phyloP scores from a whole-genome alignment of 2,888 invertebrate genomes.

The Eurois occulta region DNA sequence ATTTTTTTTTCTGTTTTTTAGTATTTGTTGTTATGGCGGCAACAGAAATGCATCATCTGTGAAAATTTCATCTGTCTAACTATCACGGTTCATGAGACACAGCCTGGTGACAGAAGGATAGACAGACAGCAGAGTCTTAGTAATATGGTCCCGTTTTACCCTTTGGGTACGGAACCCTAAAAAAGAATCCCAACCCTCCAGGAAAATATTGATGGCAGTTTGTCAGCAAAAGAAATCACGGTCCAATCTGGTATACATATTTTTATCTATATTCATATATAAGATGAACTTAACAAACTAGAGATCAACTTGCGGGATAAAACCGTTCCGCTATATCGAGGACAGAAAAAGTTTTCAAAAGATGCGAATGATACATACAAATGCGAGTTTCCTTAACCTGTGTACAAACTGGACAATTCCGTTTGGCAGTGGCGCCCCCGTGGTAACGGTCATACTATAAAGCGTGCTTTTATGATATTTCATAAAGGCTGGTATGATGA shows the following conservation, averaged over 20 bases:
- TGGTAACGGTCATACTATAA: too few species aligned
- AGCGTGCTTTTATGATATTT: too few species aligned
- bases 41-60: too few species aligned
- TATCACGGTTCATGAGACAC: too few species aligned
- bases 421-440: not conserved
- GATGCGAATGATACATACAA: conserved; percentile 53
- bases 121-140: too few species aligned
- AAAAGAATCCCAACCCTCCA: not conserved
- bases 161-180: too few species aligned
- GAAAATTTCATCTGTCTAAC: too few species aligned
- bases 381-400: conserved; percentile 26
- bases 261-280: not conserved
- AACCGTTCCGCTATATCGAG: conserved; percentile 27
- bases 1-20: too few species aligned
- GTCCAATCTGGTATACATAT: not conserved
- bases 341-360: conserved; percentile 37
- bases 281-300: not conserved
- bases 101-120: too few species aligned
- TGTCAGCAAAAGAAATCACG: not conserved
- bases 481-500: too few species aligned
- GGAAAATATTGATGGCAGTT: not conserved
- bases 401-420: not conserved
- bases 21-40: too few species aligned
- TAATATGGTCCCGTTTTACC: too few species aligned
- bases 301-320: conserved; percentile 26